phyloP scores from a whole-genome alignment of 1,140 invertebrate genomes.

The Hirudo medicinalis region DNA sequence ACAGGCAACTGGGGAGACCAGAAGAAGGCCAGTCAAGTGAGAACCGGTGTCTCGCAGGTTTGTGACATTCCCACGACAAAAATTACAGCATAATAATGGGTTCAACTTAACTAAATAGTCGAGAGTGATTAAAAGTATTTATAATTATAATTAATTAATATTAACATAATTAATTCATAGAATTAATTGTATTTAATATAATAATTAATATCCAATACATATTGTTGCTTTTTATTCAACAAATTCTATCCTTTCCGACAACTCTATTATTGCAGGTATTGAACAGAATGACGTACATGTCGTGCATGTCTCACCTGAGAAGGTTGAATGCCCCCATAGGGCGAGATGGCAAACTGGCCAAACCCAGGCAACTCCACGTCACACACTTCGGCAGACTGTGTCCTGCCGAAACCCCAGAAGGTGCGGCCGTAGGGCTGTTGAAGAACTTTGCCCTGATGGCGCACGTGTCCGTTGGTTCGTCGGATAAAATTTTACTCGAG shows the following conservation, averaged over 20 bases:
- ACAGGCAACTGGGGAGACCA: conserved; percentile 99
- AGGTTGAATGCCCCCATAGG: conserved; percentile 96
- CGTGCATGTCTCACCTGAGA: conserved; percentile 88
- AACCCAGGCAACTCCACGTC: conserved; percentile 93
- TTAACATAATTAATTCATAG: too few species aligned
- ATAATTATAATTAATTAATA: too few species aligned
- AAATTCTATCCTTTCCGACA: neutral
- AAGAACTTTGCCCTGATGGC: conserved; percentile 98
- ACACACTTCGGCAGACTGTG: conserved; percentile 62
- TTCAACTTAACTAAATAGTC: too few species aligned
- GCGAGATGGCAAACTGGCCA: conserved; percentile 90
- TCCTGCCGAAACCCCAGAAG: conserved; percentile 94
- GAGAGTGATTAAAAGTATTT: too few species aligned
- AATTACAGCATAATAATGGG: too few species aligned
- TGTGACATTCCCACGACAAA: too few species aligned
- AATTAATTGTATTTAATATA: too few species aligned
- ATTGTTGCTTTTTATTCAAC: too few species aligned
- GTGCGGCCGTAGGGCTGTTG: conserved; percentile 60
- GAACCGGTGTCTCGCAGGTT: conserved; percentile 77
- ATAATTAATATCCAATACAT: too few species aligned
- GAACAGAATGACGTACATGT: conserved; percentile 89
- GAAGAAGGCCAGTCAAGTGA: conserved; percentile 94
- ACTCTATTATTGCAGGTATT: conserved; percentile 49
- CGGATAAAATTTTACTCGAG: conserved; percentile 92
- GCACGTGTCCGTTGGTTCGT: conserved; percentile 95